phyloP scores from a whole-genome alignment of 1,140 invertebrate genomes.

The Lasioglossum albipes region DNA sequence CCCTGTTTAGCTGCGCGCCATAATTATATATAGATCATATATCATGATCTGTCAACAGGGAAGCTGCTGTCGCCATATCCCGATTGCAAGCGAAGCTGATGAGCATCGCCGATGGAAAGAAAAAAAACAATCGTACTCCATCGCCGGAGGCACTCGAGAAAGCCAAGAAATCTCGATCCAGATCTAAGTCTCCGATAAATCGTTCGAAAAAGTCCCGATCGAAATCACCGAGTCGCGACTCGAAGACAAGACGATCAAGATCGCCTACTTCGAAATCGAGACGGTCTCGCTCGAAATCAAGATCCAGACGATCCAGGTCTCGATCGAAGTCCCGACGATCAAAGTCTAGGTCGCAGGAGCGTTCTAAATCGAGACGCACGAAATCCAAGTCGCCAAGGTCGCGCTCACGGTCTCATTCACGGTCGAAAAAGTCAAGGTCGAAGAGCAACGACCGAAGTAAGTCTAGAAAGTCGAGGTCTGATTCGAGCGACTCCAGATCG shows the following conservation, averaged over 20 bases:
- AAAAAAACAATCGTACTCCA: slow-evolving; percentile 76
- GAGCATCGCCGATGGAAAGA: slow-evolving; percentile 81
- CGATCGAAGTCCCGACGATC: slow-evolving; percentile 69
- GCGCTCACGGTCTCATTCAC: slow-evolving; percentile 64
- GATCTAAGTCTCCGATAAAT: slow-evolving; percentile 73
- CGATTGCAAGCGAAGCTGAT: slow-evolving; percentile 83
- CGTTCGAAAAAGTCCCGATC: slow-evolving; percentile 66
- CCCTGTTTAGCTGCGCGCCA: not conserved
- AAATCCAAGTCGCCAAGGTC: slow-evolving; percentile 71
- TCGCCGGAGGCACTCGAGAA: slow-evolving; percentile 70
- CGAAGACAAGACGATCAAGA: slow-evolving; percentile 67
- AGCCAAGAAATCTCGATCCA: slow-evolving; percentile 73
- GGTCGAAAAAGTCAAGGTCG: slow-evolving; percentile 73
- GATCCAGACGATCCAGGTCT: slow-evolving; percentile 64
- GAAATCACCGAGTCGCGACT: slow-evolving; percentile 68
- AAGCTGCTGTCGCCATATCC: slow-evolving; percentile 80
- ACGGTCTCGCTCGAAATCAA: slow-evolving; percentile 63
- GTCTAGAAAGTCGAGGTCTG: slow-evolving; percentile 73
- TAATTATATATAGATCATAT: slow-evolving; percentile 14
- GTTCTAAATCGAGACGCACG: slow-evolving; percentile 59
- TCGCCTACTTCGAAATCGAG: slow-evolving; percentile 65
- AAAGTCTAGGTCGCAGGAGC: slow-evolving; percentile 65
- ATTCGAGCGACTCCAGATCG: slow-evolving; percentile 73
- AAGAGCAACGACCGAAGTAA: slow-evolving; percentile 76
- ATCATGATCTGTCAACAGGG: slow-evolving; percentile 65